Evolutionary conservation across 2,113 vertebrate species (phyloP).

Genomic region (Puma concolor): DNA sequence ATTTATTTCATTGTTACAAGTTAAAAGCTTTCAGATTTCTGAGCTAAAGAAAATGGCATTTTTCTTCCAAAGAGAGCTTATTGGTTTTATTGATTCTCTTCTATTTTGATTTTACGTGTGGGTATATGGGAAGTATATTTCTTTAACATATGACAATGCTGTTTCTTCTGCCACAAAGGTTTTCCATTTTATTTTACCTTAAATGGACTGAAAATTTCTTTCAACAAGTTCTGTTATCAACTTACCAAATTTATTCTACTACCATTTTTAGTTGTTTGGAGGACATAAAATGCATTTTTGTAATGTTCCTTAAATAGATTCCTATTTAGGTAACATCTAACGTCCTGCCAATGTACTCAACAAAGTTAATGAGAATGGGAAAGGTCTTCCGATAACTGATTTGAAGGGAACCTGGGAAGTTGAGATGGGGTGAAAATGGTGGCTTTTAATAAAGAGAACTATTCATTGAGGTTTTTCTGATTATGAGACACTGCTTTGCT

Average conservation of each 20-base stretch:
- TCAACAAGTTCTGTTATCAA: background rate
- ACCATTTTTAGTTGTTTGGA: background rate
- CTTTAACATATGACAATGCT: conserved; percentile 34
- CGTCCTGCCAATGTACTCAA: background rate
- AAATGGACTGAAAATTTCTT: background rate
- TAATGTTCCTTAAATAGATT: background rate
- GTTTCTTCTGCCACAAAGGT: background rate
- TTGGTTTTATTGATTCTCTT: conserved; percentile 53
- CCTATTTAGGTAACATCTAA: background rate
- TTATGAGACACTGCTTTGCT: background rate
- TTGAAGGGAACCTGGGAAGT: background rate
- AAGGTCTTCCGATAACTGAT: background rate
- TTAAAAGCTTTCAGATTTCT: conserved; percentile 3
- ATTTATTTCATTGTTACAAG: background rate
- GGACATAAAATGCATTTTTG: background rate
- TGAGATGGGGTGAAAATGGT: background rate
- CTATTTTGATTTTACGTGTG: conserved; percentile 20
- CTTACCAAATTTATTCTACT: background rate
- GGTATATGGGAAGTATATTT: background rate
- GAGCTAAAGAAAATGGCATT: background rate
- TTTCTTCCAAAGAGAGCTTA: conserved; percentile 18
- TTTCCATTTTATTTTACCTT: conserved; percentile 42
- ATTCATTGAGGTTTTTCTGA: background rate
- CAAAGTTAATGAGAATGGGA: background rate
- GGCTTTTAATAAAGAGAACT: background rate